Conservation (phyloP, 2,797 vertebrate species). For the Sparidentex hasta region DNA sequence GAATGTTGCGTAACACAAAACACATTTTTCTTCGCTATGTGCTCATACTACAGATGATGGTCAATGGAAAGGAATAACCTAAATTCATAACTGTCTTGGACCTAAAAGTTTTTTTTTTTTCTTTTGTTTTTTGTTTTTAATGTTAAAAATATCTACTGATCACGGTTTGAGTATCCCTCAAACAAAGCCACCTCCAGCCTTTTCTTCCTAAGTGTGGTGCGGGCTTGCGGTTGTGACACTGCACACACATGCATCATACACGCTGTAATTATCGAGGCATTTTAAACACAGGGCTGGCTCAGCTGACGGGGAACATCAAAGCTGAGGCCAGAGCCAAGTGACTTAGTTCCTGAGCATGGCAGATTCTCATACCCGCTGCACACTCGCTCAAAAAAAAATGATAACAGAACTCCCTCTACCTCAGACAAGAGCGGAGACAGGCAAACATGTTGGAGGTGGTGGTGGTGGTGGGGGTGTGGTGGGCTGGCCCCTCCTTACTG, state of each 20-base stretch:
- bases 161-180: conserved; percentile 33
- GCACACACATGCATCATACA: conserved; percentile 71
- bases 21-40: conserved; percentile 25
- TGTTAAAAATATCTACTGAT: neutral
- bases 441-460: conserved; percentile 60
- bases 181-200: conserved; percentile 54
- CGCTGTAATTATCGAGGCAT: conserved; percentile 81
- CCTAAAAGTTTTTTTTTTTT: neutral
- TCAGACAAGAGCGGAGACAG: conserved; percentile 70
- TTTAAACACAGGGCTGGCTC: conserved; percentile 85
- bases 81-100: neutral
- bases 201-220: conserved; percentile 52
- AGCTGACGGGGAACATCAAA: conserved; percentile 86
- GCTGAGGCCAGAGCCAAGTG: conserved; percentile 62
- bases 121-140: conserved; percentile 11
- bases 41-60: conserved; percentile 32
- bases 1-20: conserved; percentile 76
- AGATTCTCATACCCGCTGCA: conserved; percentile 69
- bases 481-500: conserved; percentile 80
- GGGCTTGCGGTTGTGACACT: conserved; percentile 61
- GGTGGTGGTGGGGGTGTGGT: conserved; percentile 11
- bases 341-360: conserved; percentile 65
- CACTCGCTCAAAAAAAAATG: conserved; percentile 53
- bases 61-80: conserved; percentile 2
- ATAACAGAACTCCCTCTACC: conserved; percentile 71